These are phyloP conservation scores for Coenobita brevimanus DNA, from an alignment of 1,140 invertebrate genomes.

Conservation along the genomic window DNA sequence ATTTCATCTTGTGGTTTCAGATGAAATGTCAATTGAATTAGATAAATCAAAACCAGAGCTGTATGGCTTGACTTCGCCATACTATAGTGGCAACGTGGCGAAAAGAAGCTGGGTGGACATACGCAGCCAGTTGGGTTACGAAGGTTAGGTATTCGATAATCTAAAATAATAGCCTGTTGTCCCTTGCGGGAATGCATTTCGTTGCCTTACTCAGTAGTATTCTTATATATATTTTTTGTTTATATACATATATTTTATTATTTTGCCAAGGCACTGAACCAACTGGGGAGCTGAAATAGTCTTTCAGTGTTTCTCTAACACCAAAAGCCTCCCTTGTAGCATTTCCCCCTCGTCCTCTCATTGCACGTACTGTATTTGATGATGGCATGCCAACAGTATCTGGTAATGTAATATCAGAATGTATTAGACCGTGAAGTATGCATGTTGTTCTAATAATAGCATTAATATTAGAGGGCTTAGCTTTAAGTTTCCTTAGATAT, in stretches of 20 bases:
- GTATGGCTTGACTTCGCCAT: too few relatives aligned
- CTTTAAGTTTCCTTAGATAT: constrained; percentile 49
- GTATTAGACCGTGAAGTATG: constrained; percentile 45
- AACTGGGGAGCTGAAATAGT: constrained; percentile 31
- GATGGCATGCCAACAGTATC: too few relatives aligned
- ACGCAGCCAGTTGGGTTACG: constrained; percentile 27
- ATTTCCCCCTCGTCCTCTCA: constrained; percentile 36
- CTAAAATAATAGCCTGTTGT: background rate
- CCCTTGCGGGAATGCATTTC: constrained; percentile 18
- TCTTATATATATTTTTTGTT: background rate
- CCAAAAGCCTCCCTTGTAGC: constrained; percentile 18
- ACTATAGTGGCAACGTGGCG: constrained; percentile 32
- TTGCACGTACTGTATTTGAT: constrained; percentile 5
- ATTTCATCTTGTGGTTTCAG: constrained; percentile 37
- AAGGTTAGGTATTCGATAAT: too few relatives aligned
- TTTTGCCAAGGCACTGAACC: constrained; percentile 46
- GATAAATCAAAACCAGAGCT: constrained; percentile 28
- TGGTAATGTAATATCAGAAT: constrained; percentile 16
- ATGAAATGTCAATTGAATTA: constrained; percentile 46
- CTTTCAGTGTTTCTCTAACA: constrained; percentile 39
- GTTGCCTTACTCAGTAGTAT: constrained; percentile 4
- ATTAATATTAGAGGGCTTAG: too few relatives aligned
- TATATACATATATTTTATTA: constrained; percentile 28
- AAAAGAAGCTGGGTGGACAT: constrained; percentile 48
- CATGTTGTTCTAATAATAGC: too few relatives aligned